These are phyloP conservation scores for Dolichotis patagonum DNA, from an alignment of 2,113 vertebrate genomes.

Conservation along the genomic window DNA sequence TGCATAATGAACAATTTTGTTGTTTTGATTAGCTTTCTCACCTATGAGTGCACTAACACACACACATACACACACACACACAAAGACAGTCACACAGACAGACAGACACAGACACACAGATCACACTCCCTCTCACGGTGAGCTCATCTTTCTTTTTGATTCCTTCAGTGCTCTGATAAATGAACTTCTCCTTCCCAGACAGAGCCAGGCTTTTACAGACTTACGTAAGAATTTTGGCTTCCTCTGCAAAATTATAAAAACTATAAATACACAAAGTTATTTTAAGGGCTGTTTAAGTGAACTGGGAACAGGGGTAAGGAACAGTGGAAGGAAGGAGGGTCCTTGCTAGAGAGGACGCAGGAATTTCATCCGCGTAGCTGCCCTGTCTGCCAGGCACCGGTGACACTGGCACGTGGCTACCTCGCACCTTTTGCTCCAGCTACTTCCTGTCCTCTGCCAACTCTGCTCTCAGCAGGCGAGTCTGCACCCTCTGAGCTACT, in stretches of 20 bases:
- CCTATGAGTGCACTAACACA: rapidly evolving
- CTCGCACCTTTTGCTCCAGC: not conserved
- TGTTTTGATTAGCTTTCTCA: not conserved
- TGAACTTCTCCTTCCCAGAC: no score
- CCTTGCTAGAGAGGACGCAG: not conserved
- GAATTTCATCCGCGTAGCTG: rapidly evolving
- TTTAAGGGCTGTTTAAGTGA: not conserved
- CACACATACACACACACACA: not conserved
- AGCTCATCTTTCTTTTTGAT: not conserved
- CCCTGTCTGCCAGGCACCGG: not conserved
- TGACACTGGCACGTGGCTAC: rapidly evolving
- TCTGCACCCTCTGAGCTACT: no score
- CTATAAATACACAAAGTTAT: not conserved
- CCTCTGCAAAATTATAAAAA: not conserved
- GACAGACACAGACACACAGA: not conserved
- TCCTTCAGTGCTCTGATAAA: not conserved
- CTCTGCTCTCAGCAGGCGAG: not conserved
- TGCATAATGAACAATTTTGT: not conserved
- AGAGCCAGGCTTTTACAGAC: not conserved
- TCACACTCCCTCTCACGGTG: not conserved
- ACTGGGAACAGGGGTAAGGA: not conserved
- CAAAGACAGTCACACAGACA: not conserved
- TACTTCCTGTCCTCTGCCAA: not conserved
- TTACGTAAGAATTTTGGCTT: not conserved
- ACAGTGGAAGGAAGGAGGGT: no score